Conservation (phyloP, 2,113 vertebrate species). For the Sinocyclocheilus grahami region DNA sequence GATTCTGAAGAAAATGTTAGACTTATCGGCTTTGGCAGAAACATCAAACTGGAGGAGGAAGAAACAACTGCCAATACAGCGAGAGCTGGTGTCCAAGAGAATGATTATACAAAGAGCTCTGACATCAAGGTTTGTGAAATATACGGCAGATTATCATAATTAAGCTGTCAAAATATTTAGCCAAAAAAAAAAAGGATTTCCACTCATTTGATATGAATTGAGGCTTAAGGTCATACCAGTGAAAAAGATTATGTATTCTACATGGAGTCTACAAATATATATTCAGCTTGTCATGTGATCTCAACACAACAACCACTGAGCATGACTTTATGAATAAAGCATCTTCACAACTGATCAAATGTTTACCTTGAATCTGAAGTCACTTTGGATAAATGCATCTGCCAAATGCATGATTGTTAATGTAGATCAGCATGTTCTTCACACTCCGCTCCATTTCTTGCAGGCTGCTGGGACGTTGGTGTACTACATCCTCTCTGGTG, state of each 20-base stretch:
- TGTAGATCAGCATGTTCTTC: not conserved
- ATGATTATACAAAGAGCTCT: not conserved
- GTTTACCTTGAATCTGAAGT: not conserved
- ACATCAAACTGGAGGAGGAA: not conserved
- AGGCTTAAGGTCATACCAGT: too few species aligned
- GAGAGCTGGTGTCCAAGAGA: not conserved
- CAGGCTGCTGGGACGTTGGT: constrained; percentile 40
- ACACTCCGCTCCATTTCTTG: not conserved
- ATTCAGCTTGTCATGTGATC: not conserved
- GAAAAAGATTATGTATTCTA: too few species aligned
- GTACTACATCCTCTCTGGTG: constrained; percentile 44
- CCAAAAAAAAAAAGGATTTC: too few species aligned
- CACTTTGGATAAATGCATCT: too few species aligned
- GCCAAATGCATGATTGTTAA: too few species aligned
- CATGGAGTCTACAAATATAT: too few species aligned
- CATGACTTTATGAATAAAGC: too few species aligned
- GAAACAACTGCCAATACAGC: not conserved
- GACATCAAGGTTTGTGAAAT: constrained; percentile 44
- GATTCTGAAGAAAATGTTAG: constrained; percentile 2
- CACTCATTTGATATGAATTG: too few species aligned
- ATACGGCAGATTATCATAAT: not conserved
- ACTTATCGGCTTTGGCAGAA: constrained; percentile 37
- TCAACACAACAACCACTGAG: not conserved
- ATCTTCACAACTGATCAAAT: not conserved
- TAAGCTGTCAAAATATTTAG: too few species aligned